phyloP scores from a whole-genome alignment of 2,113 vertebrate species.

The Struthidea cinerea region DNA sequence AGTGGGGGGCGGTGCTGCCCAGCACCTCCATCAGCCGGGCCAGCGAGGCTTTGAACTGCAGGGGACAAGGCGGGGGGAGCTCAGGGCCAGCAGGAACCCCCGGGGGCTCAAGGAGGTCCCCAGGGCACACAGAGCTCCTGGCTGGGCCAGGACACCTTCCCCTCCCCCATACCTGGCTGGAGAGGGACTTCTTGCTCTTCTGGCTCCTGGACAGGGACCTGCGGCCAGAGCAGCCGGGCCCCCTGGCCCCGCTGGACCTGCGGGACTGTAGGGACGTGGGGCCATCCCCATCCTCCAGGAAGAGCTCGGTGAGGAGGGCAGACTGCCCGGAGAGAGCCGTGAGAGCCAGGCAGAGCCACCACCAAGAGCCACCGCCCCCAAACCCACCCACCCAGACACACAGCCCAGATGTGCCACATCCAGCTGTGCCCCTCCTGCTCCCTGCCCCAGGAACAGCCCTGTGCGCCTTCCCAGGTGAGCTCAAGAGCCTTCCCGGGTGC shows the following conservation, averaged over 20 bases:
- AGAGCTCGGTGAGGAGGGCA: slow-evolving; percentile 73
- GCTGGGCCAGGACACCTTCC: accelerated
- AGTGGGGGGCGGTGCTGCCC: slow-evolving; percentile 86
- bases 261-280: not conserved
- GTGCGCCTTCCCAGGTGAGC: not conserved
- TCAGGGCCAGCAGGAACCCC: not conserved
- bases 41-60: slow-evolving; percentile 78
- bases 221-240: slow-evolving; percentile 52
- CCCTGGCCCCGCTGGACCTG: slow-evolving; percentile 27
- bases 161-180: slow-evolving; percentile 70
- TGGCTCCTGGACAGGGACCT: not conserved
- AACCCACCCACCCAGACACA: not conserved
- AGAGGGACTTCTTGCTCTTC: slow-evolving; percentile 72
- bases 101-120: not conserved
- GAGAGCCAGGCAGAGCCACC: not conserved
- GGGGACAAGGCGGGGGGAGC: accelerated
- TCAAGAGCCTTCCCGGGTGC: not conserved
- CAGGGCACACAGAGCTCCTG: not conserved
- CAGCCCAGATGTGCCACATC: not conserved
- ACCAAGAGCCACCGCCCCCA: not conserved
- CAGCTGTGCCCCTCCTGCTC: not conserved
- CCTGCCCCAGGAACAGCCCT: not conserved
- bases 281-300: slow-evolving; percentile 62
- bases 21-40: slow-evolving; percentile 74
- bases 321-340: slow-evolving; percentile 40